These are phyloP conservation scores for Aphidoletes aphidimyza DNA, from an alignment of 2,888 invertebrate genomes.

Conservation along the genomic window DNA sequence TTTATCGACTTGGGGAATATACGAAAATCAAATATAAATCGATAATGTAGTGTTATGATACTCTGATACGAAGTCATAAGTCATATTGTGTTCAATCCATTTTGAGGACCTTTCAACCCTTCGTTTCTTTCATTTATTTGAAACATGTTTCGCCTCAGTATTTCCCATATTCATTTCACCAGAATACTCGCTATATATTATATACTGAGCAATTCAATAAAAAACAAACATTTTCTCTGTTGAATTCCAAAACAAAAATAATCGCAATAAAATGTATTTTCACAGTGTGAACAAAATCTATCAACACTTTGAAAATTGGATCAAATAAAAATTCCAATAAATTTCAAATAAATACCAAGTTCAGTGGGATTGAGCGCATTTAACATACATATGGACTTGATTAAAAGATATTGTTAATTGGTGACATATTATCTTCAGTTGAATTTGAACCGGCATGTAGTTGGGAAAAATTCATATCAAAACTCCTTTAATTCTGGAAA, in stretches of 20 bases:
- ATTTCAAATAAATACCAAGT: neutral
- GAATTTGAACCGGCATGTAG: neutral
- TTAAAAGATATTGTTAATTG: conserved; percentile 26
- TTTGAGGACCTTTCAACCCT: neutral
- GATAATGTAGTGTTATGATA: conserved; percentile 15
- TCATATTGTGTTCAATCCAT: neutral
- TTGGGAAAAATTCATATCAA: no score
- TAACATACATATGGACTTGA: neutral
- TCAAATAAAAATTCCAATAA: conserved; percentile 20
- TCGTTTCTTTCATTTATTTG: neutral
- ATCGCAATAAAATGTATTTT: neutral
- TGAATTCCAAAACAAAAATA: neutral
- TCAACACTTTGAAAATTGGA: neutral
- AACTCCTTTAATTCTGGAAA: no score
- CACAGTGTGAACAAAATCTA: neutral
- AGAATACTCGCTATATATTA: neutral
- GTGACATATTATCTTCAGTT: conserved; percentile 1
- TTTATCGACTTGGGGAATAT: no score
- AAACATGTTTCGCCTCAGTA: neutral
- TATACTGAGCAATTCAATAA: neutral
- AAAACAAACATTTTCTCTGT: no score
- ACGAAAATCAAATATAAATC: conserved; percentile 20
- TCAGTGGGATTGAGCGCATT: neutral
- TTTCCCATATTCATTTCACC: neutral
- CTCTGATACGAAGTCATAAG: conserved; percentile 15